Conservation (phyloP, 2,797 vertebrate species). For the Alectoris magna region DNA sequence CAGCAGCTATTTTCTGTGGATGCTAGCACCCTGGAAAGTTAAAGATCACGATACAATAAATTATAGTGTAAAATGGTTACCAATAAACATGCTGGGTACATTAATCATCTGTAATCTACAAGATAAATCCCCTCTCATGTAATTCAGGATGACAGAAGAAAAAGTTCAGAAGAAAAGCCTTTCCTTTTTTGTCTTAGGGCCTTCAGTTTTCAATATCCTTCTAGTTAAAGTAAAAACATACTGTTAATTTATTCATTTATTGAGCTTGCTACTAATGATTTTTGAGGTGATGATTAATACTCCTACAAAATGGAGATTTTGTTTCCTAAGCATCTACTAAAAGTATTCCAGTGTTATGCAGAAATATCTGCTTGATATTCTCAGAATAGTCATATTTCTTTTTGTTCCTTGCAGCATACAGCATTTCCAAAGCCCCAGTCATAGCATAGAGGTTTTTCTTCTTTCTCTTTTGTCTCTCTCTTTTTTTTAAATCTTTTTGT, state of each 20-base stretch:
- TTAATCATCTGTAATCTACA: neutral
- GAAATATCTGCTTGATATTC: neutral
- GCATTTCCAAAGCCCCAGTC: neutral
- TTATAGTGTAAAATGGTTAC: neutral
- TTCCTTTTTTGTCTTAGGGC: neutral
- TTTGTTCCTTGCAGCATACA: neutral
- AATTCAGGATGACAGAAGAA: neutral
- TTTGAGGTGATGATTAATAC: neutral
- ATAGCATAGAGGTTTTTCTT: neutral
- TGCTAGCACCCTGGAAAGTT: neutral
- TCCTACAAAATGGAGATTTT: neutral
- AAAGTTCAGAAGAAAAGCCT: neutral
- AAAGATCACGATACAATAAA: neutral
- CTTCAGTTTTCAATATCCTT: neutral
- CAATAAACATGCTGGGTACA: rapidly evolving
- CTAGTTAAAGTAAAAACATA: neutral
- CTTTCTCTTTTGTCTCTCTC: neutral
- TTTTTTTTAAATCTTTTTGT: neutral
- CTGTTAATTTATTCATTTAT: neutral
- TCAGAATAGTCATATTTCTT: neutral
- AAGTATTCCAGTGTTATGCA: neutral
- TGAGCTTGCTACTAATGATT: neutral
- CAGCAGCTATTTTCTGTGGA: neutral
- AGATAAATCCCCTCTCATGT: neutral
- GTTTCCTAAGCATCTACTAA: neutral